Conservation (phyloP, 2,888 invertebrate genomes). For the Nephrotoma appendiculata region DNA sequence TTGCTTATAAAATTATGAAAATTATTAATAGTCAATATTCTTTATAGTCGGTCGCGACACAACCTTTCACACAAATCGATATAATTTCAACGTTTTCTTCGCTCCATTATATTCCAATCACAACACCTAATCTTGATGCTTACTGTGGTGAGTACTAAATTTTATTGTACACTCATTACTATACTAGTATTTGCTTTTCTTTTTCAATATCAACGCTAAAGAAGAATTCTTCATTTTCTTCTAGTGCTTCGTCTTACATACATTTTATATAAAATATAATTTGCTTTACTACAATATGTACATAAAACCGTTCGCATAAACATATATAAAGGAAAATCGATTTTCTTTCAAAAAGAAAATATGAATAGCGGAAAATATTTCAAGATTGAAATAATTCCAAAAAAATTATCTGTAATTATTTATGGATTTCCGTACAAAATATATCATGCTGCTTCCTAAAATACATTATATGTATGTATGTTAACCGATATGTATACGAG, state of each 20-base stretch:
- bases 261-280: background rate
- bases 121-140: background rate
- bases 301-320: background rate
- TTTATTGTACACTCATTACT: background rate
- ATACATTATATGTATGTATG: background rate
- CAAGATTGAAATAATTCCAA: background rate
- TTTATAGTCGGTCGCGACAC: background rate
- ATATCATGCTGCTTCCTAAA: background rate
- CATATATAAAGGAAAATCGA: background rate
- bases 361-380: background rate
- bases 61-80: background rate
- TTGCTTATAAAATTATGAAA: background rate
- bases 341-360: background rate
- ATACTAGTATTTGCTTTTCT: background rate
- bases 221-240: background rate
- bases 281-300: background rate
- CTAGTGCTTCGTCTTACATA: background rate
- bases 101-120: background rate
- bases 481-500: background rate
- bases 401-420: background rate
- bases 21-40: background rate
- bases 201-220: background rate
- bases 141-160: background rate
- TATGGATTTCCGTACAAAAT: background rate
- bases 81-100: background rate